Base-by-base conservation (phyloP, 2,888 invertebrate species). In the Homarus gammarus region DNA sequence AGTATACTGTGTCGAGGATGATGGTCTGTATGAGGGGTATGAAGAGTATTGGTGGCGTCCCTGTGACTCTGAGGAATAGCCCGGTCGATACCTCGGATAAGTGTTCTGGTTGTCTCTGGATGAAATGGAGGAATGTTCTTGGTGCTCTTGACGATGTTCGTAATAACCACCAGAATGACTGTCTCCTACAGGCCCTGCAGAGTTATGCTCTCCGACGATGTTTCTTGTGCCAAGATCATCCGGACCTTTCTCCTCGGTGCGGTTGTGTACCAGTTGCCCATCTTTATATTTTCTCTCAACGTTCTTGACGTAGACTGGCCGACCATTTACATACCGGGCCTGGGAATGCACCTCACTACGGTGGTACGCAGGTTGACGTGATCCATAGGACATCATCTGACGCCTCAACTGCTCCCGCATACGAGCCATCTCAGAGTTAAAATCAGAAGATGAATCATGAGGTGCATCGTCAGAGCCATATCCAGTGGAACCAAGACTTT, bases 301-400 rank as follows among this genome's bases (percentile, higher is more conserved):
- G 36, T 91, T 88, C 31, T 73, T 84, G 27, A 72, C 82, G 49
- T 90, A 91, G 33, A 91, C 91, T 36, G 90, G 91, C 36, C 90
- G 73, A 18, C 91, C 91, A 40, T 91, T 88, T n/a, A 90, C 88
- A 38, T 90, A 91, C 10, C 84, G 90, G 2, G 90, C 82, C 70
- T 88, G 75, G 10, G 79, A 82, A n/a, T 77, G 83, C 33, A 79
- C 83, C 64, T 91, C 91, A 1, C 40, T 56, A n/a, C 89, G 90
- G 44, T 82, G 82, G 33, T 68, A 38, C 12, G 61, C 49, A 10
- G 90, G 86, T 49, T 75, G 83, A n/a, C 70, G 87, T 12, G 83
- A 33, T 36, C 70, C 31, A 51, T 73, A 44, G 0, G 78, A 27
- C 15, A 77, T 31, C 15, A 77, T 31, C 77, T 82, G 81, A 27